phyloP scores from a whole-genome alignment of 2,113 vertebrate genomes.

The Nyctibius bracteatus region DNA sequence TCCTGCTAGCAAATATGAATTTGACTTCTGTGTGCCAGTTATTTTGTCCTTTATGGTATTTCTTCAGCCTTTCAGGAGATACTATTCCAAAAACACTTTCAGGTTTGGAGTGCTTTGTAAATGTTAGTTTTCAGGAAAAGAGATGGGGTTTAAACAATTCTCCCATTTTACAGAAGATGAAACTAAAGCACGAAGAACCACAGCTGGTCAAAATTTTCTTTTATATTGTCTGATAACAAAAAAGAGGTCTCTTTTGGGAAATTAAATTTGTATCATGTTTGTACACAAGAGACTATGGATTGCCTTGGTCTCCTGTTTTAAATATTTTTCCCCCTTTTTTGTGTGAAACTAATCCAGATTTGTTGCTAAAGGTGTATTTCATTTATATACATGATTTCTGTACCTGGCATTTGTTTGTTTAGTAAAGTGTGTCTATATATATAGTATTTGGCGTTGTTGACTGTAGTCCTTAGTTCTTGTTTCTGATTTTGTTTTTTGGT shows the following conservation, averaged over 20 bases:
- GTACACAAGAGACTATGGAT: neutral
- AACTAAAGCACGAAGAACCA: neutral
- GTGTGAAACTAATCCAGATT: neutral
- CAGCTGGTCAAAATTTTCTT: neutral
- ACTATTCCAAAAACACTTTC: neutral
- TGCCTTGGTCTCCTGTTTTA: neutral
- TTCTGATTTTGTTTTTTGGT: neutral
- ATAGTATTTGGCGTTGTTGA: neutral
- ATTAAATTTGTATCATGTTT: neutral
- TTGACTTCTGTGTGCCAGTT: neutral
- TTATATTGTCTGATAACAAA: neutral
- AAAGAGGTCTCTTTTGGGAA: fast-evolving
- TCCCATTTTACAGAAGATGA: neutral
- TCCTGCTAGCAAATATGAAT: neutral
- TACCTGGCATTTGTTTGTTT: neutral
- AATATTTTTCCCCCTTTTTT: neutral
- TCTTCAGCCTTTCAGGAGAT: neutral
- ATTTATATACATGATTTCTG: neutral
- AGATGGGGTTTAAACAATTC: neutral
- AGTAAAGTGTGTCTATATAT: neutral
- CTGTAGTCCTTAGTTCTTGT: neutral
- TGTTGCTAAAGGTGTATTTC: neutral
- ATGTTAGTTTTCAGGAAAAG: neutral
- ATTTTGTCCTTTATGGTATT: neutral
- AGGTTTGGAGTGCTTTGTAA: neutral